Evolutionary conservation across 1,140 invertebrate genomes (phyloP).

Genomic region (Drosophila insularis): DNA sequence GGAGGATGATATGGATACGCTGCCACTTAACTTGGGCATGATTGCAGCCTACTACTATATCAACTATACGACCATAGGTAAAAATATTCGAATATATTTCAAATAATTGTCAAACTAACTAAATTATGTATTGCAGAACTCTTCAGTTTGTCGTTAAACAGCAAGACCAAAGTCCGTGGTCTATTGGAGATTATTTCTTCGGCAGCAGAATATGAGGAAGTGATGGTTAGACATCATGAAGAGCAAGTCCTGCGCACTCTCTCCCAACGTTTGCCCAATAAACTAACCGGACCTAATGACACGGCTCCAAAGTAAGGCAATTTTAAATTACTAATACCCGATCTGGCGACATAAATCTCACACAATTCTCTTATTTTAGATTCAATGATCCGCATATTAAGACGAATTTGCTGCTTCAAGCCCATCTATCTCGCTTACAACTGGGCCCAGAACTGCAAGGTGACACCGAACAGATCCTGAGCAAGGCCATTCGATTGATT

Average conservation of each 20-base stretch:
- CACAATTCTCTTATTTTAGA: constrained; percentile 74
- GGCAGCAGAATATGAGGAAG: constrained; percentile 97
- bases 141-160: constrained; percentile 98
- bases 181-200: constrained; percentile 99
- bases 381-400: constrained; percentile 99
- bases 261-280: constrained; percentile 90
- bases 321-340: neutral
- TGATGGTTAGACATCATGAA: constrained; percentile 97
- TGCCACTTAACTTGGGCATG: constrained; percentile 99
- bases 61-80: constrained; percentile 99
- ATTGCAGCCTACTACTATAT: constrained; percentile 99
- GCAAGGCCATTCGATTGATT: constrained; percentile 94
- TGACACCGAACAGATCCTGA: constrained; percentile 96
- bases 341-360: neutral
- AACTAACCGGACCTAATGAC: constrained; percentile 85
- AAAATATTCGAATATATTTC: constrained; percentile 33
- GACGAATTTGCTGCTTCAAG: constrained; percentile 97
- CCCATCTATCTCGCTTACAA: constrained; percentile 96
- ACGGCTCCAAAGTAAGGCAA: constrained; percentile 84
- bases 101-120: neutral
- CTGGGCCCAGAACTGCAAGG: constrained; percentile 97
- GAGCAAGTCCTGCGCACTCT: constrained; percentile 94
- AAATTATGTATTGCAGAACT: constrained; percentile 87
- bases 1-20: constrained; percentile 98
- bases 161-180: constrained; percentile 98